Evolutionary conservation across 2,797 vertebrate genomes (phyloP), one percentile per base, ranked within the genome.

Genomic region (Hoplostethus mediterraneus): DNA sequence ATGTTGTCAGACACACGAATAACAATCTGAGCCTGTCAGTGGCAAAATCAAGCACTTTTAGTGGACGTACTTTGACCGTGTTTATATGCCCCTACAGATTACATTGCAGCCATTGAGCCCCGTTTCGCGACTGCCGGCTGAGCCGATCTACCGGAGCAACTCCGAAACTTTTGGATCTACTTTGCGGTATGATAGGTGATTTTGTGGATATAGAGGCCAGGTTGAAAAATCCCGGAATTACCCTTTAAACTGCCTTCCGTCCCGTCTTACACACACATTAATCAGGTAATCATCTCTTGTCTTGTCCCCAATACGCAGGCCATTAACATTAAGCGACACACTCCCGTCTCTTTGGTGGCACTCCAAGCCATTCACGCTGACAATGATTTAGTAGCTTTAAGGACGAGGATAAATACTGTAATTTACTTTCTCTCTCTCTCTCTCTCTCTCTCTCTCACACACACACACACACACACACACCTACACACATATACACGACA

Each of bases 211-310:
- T n/a, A n/a, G n/a, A n/a, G n/a, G n/a, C n/a, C n/a, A n/a, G n/a
- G n/a, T n/a, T n/a, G n/a, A n/a, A n/a, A n/a, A n/a, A n/a, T n/a
- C n/a, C n/a, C n/a, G n/a, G n/a, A n/a, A n/a, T n/a, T n/a, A n/a
- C n/a, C n/a, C n/a, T n/a, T n/a, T n/a, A n/a, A 67, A 47, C 53
- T 69, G 58, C 66, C 73, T 58, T 48, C 44, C 17, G 10, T 28
- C 64, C 21, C 44, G 77, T 74, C 49, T 75, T 65, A 51, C 77
- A 71, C 74, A 71, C 65, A 67, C 74, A 87, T 87, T 74, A 83
- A 89, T 89, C 82, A 87, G 84, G 74, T 80, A 87, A 82, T 80
- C 76, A 90, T 88, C 65, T 87, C 73, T 67, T 78, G 71, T 80
- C 77, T 80, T 80, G 80, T 78, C 73, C 67, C 69, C 62, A 62